Evolutionary conservation across 2,113 vertebrate species (phyloP).

Genomic region (Oenanthe melanoleuca): DNA sequence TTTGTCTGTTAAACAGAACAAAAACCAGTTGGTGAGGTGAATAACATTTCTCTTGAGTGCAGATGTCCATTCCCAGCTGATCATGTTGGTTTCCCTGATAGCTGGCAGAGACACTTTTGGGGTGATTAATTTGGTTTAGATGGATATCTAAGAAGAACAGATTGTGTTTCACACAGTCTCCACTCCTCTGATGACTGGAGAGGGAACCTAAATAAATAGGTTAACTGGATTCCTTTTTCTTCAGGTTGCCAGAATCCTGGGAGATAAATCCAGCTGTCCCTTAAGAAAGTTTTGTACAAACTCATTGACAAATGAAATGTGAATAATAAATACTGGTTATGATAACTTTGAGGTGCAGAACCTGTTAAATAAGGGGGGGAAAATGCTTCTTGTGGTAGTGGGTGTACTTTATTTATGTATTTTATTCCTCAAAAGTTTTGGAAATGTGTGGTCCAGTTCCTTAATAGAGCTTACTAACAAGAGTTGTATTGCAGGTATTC

Average conservation of each 20-base stretch:
- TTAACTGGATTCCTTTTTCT: background rate
- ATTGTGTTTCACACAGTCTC: background rate
- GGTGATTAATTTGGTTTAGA: background rate
- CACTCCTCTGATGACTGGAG: background rate
- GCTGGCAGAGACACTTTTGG: background rate
- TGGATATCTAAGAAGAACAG: background rate
- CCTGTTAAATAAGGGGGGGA: background rate
- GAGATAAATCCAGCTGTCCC: background rate
- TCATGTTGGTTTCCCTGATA: background rate
- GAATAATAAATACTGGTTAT: background rate
- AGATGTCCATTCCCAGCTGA: background rate
- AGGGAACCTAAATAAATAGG: background rate
- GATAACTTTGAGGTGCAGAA: background rate
- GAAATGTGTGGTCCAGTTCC: background rate
- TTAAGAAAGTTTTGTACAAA: background rate
- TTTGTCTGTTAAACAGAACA: background rate
- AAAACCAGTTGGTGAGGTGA: background rate
- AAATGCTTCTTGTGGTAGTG: background rate
- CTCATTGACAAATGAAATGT: background rate
- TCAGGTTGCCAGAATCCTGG: background rate
- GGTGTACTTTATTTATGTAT: background rate
- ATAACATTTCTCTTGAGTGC: background rate
- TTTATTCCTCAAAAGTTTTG: background rate
- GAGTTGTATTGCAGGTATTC: background rate
- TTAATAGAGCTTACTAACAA: background rate